Evolutionary conservation across 2,888 invertebrate genomes (phyloP), one percentile per base, ranked within the genome.

Genomic region (Bellardia bayeri): DNA sequence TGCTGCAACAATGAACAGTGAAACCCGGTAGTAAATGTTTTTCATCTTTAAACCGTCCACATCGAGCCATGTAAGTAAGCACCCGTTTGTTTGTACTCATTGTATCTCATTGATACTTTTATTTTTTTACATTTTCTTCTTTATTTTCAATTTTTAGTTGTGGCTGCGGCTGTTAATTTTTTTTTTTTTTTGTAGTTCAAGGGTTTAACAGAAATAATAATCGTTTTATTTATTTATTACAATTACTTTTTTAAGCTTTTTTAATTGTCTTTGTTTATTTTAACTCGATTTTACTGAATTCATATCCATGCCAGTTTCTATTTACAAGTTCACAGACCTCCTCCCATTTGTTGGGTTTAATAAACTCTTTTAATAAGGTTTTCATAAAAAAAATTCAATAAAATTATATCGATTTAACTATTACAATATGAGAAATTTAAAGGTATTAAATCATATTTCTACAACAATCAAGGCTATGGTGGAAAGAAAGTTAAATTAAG

Each of bases 21-120:
- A 56, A 72, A 72, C 49, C 72, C 72, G 72, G 78, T 58, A 78
- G 83, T 58, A 11, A 66, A 71, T 58, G 11, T 71, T 61, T 45
- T 58, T 71, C 42, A 68, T 68, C 30, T 74, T 37, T 9, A 33
- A 68, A 66, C 40, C 16, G 40, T 37, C 37, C 42, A 40, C 23
- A 37, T 37, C 6, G 37, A 63, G 54, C 42, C 63, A 56, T 72
- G 64, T 45, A 45, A 45, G 3, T 45, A 9, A 45, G 13, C 13
- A 45, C 45, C 13, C 37, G 5, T 37, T 23, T 49, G 13, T 51
- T 71, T 16, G 37, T 23, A 61, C 23, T 63, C 23, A 23, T 23
- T 66, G n/a, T 40, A 14, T 23, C 42, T n/a, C 51, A 54, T 64
- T 72, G n/a, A 37, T 64, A 33, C 13, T 37, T 79, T 63, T 42